A percentile compares a stretch with the other conserved stretches of the same genome.
Conservation (phyloP, 2,797 vertebrate genomes). For the Spheniscus humboldti region DNA sequence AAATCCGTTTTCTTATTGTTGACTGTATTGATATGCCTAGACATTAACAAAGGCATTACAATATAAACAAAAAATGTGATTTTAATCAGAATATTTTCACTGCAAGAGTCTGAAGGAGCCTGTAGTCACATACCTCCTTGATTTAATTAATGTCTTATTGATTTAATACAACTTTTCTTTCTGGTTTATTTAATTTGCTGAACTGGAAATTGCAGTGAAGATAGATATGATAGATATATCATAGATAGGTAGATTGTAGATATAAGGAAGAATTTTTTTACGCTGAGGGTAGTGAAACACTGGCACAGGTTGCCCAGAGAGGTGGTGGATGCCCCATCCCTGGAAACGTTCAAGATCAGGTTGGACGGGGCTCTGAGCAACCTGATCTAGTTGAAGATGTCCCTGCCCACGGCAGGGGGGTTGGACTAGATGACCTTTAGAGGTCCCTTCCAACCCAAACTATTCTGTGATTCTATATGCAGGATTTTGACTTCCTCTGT, state of each 20-base stretch:
- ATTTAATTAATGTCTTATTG: constrained; percentile 21
- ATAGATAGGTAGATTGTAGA: background rate
- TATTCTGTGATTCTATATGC: background rate
- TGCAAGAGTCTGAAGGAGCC: background rate
- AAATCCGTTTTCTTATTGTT: background rate
- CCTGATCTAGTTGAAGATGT: background rate
- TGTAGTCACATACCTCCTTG: background rate
- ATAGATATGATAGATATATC: background rate
- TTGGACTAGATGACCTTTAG: background rate
- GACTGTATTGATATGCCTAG: constrained; percentile 6
- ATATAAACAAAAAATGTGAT: background rate
- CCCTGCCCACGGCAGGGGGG: background rate
- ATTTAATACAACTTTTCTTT: constrained; percentile 24
- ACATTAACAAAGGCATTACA: constrained; percentile 32
- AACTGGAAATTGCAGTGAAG: constrained; percentile 26
- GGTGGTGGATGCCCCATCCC: background rate
- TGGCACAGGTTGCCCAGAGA: background rate
- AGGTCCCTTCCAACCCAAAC: background rate
- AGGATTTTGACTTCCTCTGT: background rate
- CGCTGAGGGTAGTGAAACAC: background rate
- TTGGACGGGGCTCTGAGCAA: background rate
- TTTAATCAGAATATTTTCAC: constrained; percentile 33
- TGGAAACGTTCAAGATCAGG: background rate
- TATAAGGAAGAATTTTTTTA: background rate
- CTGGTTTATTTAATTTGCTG: constrained; percentile 49